These are phyloP conservation scores for Anser brachyrhynchus DNA, from an alignment of 2,113 vertebrate genomes.

Conservation along the genomic window DNA sequence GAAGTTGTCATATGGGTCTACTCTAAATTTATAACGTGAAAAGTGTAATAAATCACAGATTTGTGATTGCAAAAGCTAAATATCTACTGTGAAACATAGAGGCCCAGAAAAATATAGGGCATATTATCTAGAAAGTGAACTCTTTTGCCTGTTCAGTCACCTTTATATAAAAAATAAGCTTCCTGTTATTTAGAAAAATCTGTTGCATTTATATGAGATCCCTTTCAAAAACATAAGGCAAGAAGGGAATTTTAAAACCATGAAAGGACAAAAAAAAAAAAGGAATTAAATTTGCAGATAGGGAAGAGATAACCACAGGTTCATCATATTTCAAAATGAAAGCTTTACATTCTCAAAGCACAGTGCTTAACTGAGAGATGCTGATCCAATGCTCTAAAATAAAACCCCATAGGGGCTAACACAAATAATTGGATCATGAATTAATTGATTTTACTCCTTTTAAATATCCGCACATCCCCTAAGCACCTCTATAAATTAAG, in stretches of 20 bases:
- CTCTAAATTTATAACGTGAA: background rate
- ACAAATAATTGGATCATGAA: constrained; percentile 65
- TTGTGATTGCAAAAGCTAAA: background rate
- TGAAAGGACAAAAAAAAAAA: background rate
- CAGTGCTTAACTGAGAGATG: background rate
- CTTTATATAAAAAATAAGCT: background rate
- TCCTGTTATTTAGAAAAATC: background rate
- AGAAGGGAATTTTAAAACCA: background rate
- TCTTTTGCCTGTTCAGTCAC: background rate
- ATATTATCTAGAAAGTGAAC: background rate
- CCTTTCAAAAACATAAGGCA: background rate
- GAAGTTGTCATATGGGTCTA: background rate
- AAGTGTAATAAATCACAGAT: constrained; percentile 9
- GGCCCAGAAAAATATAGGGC: background rate
- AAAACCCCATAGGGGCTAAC: constrained; percentile 37
- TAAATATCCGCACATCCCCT: constrained; percentile 67
- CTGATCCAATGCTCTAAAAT: constrained; percentile 31
- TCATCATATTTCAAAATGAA: background rate
- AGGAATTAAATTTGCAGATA: background rate
- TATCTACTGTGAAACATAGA: background rate
- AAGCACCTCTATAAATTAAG: constrained; percentile 62
- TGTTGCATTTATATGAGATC: accelerated
- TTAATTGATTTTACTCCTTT: constrained; percentile 73
- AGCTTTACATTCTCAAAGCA: constrained; percentile 17
- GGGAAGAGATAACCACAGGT: background rate